phyloP scores from a whole-genome alignment of 2,888 invertebrate genomes.

The Ligdia adustata region DNA sequence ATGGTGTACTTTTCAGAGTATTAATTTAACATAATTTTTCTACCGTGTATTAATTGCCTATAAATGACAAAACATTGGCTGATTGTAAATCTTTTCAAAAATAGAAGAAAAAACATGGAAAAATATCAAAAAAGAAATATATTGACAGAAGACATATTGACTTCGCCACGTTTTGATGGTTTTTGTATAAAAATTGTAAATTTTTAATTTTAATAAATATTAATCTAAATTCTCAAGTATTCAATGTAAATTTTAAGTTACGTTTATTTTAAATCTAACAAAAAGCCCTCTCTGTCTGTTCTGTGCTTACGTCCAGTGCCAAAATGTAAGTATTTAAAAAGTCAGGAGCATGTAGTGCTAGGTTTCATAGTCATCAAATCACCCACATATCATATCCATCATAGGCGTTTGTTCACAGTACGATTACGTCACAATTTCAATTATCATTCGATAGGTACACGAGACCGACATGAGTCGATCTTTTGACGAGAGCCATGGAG shows the following conservation, averaged over 20 bases:
- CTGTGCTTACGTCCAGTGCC: slow-evolving; percentile 19
- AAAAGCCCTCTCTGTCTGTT: slow-evolving; percentile 38
- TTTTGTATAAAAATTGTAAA: slow-evolving; percentile 47
- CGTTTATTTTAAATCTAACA: slow-evolving; percentile 32
- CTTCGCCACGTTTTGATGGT: slow-evolving; percentile 54
- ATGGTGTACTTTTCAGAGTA: too few relatives aligned
- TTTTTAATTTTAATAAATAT: slow-evolving; percentile 46
- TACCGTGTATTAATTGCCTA: slow-evolving; percentile 15
- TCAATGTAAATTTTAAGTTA: slow-evolving; percentile 38
- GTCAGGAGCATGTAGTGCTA: too few relatives aligned
- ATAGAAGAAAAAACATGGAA: slow-evolving; percentile 31
- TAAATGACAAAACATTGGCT: slow-evolving; percentile 21
- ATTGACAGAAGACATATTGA: slow-evolving; percentile 55
- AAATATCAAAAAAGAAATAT: slow-evolving; percentile 41
- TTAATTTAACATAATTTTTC: too few relatives aligned
- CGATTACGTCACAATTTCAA: too few relatives aligned
- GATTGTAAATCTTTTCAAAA: slow-evolving; percentile 38
- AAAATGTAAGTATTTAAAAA: slow-evolving; percentile 49
- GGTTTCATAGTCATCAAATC: too few relatives aligned
- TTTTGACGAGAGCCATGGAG: too few relatives aligned
- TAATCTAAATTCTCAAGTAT: slow-evolving; percentile 50
- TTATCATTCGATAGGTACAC: too few relatives aligned
- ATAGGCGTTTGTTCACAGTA: too few relatives aligned
- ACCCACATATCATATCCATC: too few relatives aligned
- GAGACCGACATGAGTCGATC: too few relatives aligned